Evolutionary conservation across 2,113 vertebrate genomes (phyloP).

Genomic region (Ciconia stormi): DNA sequence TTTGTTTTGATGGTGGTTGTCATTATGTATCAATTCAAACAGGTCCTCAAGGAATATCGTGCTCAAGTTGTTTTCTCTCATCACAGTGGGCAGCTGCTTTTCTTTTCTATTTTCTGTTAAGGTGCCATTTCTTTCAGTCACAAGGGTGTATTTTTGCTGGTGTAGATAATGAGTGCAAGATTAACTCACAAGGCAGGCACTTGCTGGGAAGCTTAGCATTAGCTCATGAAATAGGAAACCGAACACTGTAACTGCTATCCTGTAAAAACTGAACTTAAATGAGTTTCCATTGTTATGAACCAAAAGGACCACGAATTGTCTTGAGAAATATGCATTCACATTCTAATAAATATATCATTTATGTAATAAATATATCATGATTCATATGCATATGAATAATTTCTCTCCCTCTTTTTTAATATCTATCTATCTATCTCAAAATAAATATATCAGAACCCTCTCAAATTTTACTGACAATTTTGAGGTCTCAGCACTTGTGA

Average conservation of each 20-base stretch:
- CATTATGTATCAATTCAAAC: slow-evolving; percentile 55
- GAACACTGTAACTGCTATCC: neutral
- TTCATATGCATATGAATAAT: neutral
- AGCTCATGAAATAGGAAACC: neutral
- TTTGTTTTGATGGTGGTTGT: slow-evolving; percentile 47
- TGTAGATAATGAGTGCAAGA: slow-evolving; percentile 29
- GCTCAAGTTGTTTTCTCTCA: slow-evolving; percentile 39
- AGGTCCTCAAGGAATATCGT: neutral
- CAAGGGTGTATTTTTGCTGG: neutral
- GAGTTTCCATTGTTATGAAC: neutral
- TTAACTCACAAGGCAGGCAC: slow-evolving; percentile 5
- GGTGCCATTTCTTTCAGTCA: slow-evolving; percentile 38
- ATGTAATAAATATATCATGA: neutral
- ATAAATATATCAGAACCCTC: neutral
- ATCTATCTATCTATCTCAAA: neutral
- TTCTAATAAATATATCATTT: neutral
- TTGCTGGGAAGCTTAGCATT: slow-evolving; percentile 40
- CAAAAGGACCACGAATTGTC: neutral
- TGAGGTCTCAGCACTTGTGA: neutral
- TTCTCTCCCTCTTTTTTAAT: neutral
- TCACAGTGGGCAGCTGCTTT: slow-evolving; percentile 41
- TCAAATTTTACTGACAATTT: neutral
- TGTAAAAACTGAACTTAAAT: slow-evolving; percentile 27
- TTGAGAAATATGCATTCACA: neutral
- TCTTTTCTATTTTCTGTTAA: slow-evolving; percentile 56